phyloP scores from a whole-genome alignment of 1,140 invertebrate species.

The Ceratitis capitata region DNA sequence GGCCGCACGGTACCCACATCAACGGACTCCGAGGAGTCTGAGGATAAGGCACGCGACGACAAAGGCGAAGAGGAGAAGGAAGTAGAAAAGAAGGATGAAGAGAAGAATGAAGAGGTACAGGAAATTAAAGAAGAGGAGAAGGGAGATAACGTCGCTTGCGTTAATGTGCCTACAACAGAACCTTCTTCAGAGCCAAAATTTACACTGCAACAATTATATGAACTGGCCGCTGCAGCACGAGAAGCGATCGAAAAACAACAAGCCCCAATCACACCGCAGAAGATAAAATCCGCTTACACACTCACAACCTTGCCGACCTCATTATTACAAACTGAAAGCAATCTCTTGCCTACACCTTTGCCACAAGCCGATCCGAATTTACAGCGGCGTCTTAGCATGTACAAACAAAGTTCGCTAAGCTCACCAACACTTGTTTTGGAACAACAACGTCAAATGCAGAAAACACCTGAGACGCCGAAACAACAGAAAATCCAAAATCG shows the following conservation, averaged over 20 bases:
- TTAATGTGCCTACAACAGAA: neutral
- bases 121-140: too few species aligned
- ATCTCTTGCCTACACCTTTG: constrained; percentile 37
- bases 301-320: constrained; percentile 56
- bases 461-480: neutral
- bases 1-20: constrained; percentile 49
- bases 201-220: neutral
- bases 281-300: constrained; percentile 57
- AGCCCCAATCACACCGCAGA: constrained; percentile 48
- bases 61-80: neutral
- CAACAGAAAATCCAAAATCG: constrained; percentile 19
- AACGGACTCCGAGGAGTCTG: constrained; percentile 58
- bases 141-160: too few species aligned
- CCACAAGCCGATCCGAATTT: neutral
- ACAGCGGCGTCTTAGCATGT: neutral
- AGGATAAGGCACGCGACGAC: constrained; percentile 40
- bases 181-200: neutral
- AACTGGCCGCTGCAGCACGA: neutral
- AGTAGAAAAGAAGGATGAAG: neutral
- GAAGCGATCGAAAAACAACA: constrained; percentile 6
- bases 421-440: constrained; percentile 3
- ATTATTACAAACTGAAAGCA: constrained; percentile 55
- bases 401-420: neutral
- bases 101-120: too few species aligned
- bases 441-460: neutral